Evolutionary conservation across 2,888 invertebrate species (phyloP).

Genomic region (Eilema griseolum): DNA sequence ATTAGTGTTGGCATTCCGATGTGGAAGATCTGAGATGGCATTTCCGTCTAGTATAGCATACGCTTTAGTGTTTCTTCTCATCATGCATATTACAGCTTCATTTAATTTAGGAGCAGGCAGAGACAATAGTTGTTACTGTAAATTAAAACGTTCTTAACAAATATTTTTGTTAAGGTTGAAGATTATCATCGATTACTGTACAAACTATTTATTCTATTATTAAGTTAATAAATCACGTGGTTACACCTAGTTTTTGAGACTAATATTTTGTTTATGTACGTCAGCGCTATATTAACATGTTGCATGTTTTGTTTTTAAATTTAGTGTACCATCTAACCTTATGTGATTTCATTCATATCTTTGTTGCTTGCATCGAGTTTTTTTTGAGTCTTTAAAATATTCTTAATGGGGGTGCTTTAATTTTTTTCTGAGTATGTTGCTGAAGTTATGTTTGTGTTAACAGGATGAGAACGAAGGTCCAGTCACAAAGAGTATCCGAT

Average conservation of each 20-base stretch:
- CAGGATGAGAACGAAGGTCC: slow-evolving; percentile 99
- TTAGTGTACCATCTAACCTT: background rate
- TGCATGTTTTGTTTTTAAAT: slow-evolving; percentile 2
- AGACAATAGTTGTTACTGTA: background rate
- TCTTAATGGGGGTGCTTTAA: background rate
- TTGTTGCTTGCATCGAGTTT: background rate
- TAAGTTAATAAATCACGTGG: background rate
- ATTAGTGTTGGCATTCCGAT: too few relatives aligned
- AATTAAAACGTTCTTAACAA: background rate
- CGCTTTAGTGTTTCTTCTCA: background rate
- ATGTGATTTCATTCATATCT: background rate
- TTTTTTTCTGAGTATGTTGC: background rate
- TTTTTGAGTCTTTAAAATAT: background rate
- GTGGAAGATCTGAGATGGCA: too few relatives aligned
- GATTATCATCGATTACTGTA: background rate
- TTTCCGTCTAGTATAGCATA: too few relatives aligned
- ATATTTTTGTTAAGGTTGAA: background rate
- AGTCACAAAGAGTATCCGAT: slow-evolving; percentile 98
- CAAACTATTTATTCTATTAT: too few relatives aligned
- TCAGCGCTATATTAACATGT: background rate
- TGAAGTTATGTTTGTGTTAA: slow-evolving; percentile 38
- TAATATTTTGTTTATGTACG: background rate
- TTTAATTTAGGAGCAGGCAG: background rate
- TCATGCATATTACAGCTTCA: background rate
- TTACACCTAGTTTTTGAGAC: background rate